These are phyloP conservation scores for Pedionomus torquatus DNA, from an alignment of 2,113 vertebrate genomes.

Conservation along the genomic window DNA sequence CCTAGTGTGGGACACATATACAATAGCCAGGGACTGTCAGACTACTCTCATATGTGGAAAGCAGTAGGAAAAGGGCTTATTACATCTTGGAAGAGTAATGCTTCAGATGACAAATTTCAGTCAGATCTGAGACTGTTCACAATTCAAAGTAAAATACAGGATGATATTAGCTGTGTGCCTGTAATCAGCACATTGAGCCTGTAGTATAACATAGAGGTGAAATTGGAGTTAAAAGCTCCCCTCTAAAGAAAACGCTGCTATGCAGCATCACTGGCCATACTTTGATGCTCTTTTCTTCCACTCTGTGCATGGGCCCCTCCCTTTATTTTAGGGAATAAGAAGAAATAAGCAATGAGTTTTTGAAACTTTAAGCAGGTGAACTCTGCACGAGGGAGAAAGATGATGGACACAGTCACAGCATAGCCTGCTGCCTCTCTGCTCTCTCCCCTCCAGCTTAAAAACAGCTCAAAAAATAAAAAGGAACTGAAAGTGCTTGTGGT, in stretches of 20 bases:
- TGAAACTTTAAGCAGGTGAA: neutral
- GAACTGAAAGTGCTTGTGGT: neutral
- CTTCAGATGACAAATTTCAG: neutral
- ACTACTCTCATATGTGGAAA: neutral
- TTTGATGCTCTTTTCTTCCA: neutral
- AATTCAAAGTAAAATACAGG: neutral
- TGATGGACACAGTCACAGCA: neutral
- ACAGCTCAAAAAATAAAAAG: neutral
- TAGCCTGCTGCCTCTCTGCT: neutral
- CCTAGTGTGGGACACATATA: accelerated
- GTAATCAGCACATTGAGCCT: neutral
- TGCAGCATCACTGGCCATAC: neutral
- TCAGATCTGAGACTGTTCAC: neutral
- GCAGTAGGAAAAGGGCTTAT: neutral
- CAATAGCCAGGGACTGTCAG: neutral
- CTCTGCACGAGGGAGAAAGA: neutral
- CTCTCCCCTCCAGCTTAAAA: neutral
- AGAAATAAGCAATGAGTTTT: neutral
- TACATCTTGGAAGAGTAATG: neutral
- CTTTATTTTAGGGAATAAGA: neutral
- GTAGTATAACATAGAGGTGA: neutral
- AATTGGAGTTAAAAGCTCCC: neutral
- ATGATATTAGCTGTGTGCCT: neutral
- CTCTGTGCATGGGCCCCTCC: neutral
- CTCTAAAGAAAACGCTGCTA: neutral